Conservation (phyloP, 2,797 vertebrate species). For the Adrianichthys oophorus region DNA sequence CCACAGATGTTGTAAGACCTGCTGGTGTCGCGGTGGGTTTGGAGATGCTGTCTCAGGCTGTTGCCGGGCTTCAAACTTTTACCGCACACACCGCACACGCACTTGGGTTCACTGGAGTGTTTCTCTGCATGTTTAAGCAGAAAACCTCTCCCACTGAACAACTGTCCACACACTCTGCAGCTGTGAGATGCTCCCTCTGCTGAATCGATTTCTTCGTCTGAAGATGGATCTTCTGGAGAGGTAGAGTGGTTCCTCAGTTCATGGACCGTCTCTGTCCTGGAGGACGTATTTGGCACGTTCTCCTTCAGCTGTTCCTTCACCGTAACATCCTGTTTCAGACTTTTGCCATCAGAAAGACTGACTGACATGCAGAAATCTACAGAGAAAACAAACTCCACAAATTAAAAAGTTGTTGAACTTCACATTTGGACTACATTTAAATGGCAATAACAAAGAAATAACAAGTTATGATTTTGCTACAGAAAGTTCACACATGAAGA, state of each 20-base stretch:
- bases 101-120: constrained; percentile 23
- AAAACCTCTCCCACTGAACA: constrained; percentile 46
- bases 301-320: constrained; percentile 12
- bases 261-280: background rate
- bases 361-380: constrained; percentile 38
- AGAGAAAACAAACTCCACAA: constrained; percentile 13
- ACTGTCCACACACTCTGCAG: constrained; percentile 56
- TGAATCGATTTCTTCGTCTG: background rate
- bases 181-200: constrained; percentile 2
- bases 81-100: constrained; percentile 52
- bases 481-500: too few relatives aligned
- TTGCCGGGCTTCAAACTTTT: constrained; percentile 23
- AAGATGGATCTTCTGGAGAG: background rate
- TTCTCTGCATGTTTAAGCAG: constrained; percentile 58
- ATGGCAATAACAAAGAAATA: too few relatives aligned
- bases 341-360: constrained; percentile 10
- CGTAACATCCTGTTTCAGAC: background rate
- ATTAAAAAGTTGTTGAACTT: background rate
- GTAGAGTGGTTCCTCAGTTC: background rate
- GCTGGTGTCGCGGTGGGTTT: constrained; percentile 46
- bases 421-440: too few relatives aligned
- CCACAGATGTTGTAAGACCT: constrained; percentile 54
- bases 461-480: too few relatives aligned
- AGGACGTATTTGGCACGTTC: constrained; percentile 14
- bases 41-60: constrained; percentile 43